Evolutionary conservation across 2,113 vertebrate species (phyloP).

Genomic region (Sylvicapra grimmia): DNA sequence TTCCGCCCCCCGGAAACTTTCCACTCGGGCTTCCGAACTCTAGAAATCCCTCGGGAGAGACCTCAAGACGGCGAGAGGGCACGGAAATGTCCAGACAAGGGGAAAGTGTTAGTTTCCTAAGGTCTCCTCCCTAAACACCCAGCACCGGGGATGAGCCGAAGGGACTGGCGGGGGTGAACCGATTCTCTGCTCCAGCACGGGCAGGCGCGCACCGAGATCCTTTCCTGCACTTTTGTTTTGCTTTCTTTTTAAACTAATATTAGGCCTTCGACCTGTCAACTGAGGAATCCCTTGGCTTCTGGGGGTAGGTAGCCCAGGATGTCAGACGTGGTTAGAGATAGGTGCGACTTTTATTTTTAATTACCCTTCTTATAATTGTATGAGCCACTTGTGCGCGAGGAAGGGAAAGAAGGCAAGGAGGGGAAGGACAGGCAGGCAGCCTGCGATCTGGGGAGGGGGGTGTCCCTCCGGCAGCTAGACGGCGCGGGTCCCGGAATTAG

Average conservation of each 20-base stretch:
- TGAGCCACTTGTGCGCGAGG: not conserved
- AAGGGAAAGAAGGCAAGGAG: not conserved
- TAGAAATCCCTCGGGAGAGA: not conserved
- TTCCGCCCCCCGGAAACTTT: constrained; percentile 20
- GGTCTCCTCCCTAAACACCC: not conserved
- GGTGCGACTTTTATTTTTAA: constrained; percentile 16
- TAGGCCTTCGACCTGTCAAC: not conserved
- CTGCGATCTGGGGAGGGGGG: constrained; percentile 24
- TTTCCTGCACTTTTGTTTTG: not conserved
- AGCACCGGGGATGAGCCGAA: not conserved
- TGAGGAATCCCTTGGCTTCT: not conserved
- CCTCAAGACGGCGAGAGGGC: too few relatives aligned
- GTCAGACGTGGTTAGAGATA: not conserved
- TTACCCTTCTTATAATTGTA: not conserved
- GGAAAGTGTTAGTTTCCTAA: not conserved
- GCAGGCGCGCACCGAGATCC: not conserved
- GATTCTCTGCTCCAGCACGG: not conserved
- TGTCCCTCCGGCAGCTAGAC: constrained; percentile 33
- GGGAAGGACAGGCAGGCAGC: not conserved
- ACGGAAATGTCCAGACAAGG: not conserved
- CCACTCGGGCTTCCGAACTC: not conserved
- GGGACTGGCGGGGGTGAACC: accelerated
- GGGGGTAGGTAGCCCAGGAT: not conserved
- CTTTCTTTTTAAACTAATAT: not conserved
- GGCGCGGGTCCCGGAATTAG: constrained; percentile 45